phyloP scores from a whole-genome alignment of 2,113 vertebrate species.

The Lathamus discolor region DNA sequence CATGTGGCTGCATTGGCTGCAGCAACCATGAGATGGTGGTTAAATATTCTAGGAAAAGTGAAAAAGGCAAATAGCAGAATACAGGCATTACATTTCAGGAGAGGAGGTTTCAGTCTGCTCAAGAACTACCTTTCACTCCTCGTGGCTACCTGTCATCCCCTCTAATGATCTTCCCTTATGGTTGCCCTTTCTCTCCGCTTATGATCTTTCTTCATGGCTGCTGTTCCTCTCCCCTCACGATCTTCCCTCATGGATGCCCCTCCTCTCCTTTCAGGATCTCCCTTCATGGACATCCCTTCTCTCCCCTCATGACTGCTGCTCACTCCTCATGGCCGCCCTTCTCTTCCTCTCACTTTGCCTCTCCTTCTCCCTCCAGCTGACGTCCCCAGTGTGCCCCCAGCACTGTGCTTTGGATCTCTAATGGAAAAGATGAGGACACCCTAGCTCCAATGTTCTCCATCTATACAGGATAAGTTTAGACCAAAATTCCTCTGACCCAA shows the following conservation, averaged over 20 bases:
- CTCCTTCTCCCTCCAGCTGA: neutral
- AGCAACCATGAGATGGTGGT: neutral
- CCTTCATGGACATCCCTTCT: neutral
- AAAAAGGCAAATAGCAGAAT: neutral
- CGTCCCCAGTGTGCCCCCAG: neutral
- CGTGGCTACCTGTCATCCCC: neutral
- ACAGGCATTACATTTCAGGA: neutral
- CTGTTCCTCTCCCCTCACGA: no score
- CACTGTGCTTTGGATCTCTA: neutral
- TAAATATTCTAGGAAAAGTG: neutral
- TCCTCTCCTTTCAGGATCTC: no score
- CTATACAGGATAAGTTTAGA: neutral
- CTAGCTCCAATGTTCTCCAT: neutral
- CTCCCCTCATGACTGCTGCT: no score
- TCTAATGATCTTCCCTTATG: neutral
- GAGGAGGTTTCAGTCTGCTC: neutral
- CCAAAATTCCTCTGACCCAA: neutral
- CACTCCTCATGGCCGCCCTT: neutral
- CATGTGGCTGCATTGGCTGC: neutral
- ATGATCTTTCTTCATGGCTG: no score
- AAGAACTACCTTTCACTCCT: neutral
- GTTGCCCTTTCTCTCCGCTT: no score
- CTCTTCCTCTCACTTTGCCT: neutral
- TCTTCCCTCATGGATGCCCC: neutral
- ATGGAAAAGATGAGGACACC: neutral